These are phyloP conservation scores for Zygaena filipendulae DNA, from an alignment of 2,888 invertebrate genomes.

Conservation along the genomic window DNA sequence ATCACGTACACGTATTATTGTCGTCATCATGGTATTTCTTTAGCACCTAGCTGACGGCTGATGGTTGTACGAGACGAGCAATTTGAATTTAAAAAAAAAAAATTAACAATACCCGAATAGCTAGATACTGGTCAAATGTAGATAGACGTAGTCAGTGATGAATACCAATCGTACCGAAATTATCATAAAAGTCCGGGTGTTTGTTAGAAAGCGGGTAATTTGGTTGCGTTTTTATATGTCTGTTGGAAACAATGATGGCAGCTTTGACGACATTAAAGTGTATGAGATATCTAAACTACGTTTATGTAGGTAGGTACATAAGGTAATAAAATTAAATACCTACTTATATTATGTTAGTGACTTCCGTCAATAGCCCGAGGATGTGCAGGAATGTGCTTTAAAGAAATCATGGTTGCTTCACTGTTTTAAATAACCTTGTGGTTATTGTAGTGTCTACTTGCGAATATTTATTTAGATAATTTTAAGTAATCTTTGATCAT, in stretches of 20 bases:
- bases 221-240: constrained; percentile 56
- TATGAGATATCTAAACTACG: constrained; percentile 23
- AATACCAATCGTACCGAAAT: constrained; percentile 61
- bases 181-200: constrained; percentile 66
- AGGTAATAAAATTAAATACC: constrained; percentile 46
- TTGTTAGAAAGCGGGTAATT: constrained; percentile 68
- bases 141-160: constrained; percentile 48
- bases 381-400: too few species aligned
- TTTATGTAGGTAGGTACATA: constrained; percentile 39
- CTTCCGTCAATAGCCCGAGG: constrained; percentile 52
- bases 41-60: constrained; percentile 50
- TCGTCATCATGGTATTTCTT: constrained; percentile 49
- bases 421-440: too few species aligned
- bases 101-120: constrained; percentile 52
- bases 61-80: constrained; percentile 63
- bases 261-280: constrained; percentile 36
- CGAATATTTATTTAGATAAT: too few species aligned
- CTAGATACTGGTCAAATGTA: constrained; percentile 67
- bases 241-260: constrained; percentile 44
- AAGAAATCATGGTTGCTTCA: too few species aligned
- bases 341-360: constrained; percentile 41
- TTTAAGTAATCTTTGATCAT: too few species aligned
- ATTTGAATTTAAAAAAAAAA: constrained; percentile 67
- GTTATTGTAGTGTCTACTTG: too few species aligned
- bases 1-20: constrained; percentile 38